Evolutionary conservation across 2,797 vertebrate genomes (phyloP).

Genomic region (Schizopygopsis malacanthus): DNA sequence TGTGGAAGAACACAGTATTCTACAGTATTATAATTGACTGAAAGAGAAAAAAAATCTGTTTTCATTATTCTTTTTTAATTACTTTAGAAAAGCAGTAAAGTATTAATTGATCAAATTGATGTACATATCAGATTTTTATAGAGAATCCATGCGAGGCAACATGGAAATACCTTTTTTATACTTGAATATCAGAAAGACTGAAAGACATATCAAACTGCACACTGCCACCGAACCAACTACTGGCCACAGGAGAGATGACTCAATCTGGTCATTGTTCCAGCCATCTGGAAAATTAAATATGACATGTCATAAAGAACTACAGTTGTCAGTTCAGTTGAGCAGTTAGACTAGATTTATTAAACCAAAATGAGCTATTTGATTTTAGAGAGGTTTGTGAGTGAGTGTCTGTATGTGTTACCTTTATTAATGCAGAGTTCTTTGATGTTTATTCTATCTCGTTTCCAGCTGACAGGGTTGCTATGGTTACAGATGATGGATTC

Average conservation of each 20-base stretch:
- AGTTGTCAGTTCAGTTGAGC: neutral
- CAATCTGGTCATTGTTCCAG: rapidly evolving
- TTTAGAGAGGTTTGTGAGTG: neutral
- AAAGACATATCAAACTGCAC: neutral
- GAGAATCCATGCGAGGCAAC: neutral
- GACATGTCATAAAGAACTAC: neutral
- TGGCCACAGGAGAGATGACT: neutral
- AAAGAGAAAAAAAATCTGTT: neutral
- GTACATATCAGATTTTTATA: neutral
- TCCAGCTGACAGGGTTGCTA: conserved; percentile 64
- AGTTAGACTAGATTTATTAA: neutral
- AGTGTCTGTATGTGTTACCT: neutral
- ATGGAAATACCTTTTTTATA: neutral
- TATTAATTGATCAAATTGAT: neutral
- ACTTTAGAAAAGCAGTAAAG: neutral
- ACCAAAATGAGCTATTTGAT: neutral
- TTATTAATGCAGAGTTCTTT: neutral
- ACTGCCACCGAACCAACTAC: neutral
- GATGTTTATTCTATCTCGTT: rapidly evolving
- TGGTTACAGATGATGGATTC: conserved; percentile 63
- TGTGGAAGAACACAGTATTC: neutral
- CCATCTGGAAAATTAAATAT: neutral
- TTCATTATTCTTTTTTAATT: neutral
- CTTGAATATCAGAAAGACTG: too few relatives aligned
- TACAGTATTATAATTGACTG: too few relatives aligned